Evolutionary conservation across 2,113 vertebrate species (phyloP).

Genomic region (Urocitellus parryii): DNA sequence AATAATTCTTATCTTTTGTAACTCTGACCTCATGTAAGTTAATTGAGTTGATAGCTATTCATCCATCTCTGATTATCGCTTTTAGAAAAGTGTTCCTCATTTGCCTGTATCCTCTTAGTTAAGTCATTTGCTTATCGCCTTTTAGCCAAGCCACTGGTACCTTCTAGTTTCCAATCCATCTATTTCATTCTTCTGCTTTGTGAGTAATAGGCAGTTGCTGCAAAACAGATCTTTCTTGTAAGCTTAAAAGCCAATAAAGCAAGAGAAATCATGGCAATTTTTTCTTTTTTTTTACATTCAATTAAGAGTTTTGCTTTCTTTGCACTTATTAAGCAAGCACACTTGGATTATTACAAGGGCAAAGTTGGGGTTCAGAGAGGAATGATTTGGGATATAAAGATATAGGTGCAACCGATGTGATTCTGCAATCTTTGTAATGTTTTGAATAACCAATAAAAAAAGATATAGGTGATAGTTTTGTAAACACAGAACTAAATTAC

Average conservation of each 20-base stretch:
- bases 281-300: not conserved
- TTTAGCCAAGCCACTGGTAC: not conserved
- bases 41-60: not conserved
- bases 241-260: conserved; percentile 4
- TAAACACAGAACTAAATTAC: not conserved
- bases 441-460: not conserved
- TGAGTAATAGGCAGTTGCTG: not conserved
- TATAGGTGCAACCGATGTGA: not conserved
- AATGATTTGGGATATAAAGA: not conserved
- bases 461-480: not conserved
- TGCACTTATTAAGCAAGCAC: not conserved
- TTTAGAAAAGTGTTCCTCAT: not conserved
- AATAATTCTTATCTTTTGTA: conserved; percentile 4
- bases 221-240: not conserved
- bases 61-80: not conserved
- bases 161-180: not conserved
- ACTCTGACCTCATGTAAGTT: not conserved
- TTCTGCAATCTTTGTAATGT: too few relatives aligned
- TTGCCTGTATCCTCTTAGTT: not conserved
- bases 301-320: not conserved
- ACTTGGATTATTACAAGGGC: not conserved
- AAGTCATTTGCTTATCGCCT: not conserved
- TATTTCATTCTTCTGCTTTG: not conserved
- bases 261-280: not conserved
- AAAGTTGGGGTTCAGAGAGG: not conserved